Base-by-base conservation (phyloP, 2,113 vertebrate genomes). In the Platysteira castanea region DNA sequence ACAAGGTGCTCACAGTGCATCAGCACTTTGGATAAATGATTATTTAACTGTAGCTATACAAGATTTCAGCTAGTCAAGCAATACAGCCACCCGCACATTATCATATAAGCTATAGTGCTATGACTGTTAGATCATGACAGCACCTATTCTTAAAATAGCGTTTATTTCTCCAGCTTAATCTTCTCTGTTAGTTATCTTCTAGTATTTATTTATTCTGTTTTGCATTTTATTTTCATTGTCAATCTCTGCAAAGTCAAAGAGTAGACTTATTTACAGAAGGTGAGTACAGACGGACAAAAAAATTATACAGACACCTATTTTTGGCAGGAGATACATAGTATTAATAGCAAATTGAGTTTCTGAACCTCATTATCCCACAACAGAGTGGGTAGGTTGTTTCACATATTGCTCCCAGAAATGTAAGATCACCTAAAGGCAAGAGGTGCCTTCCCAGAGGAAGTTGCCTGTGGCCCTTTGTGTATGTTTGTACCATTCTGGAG, bases 381-480 rank as follows among this genome's bases (percentile, higher is more conserved):
- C 9, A n/a, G 30, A 44, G 70, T 39, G 53, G 24, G 9, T 46
- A 17, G 33, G 9, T 78, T 57, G 23, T 65, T 88, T 49, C 44
- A 77, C 5, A 11, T 47, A 16, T 31, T 17, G 11, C 46, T 67
- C 49, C n/a, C 47, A 63, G 53, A 35, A 68, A 33, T 2, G 9
- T 35, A 73, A 69, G 60, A 49, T 49, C 19, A 81, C 35, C 35
- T 22, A 33, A 49, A 68, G 31, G 6, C 22, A 83, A 83, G 57
- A 31, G 8, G 3, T 53, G 13, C 19, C 13, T 64, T 63, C 54
- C 16, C 10, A 19, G 17, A 15, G 22, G 14, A 37, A 74, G 15
- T 9, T 2, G 1, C 24, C 7, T 0, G 0, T 64, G 39, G 10
- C n/a, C 8, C 21, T 59, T 70, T 82, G 18, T 71, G 10, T 37